These are phyloP conservation scores for Leptopilina drosophilae DNA, from an alignment of 2,888 invertebrate genomes.

Conservation along the genomic window DNA sequence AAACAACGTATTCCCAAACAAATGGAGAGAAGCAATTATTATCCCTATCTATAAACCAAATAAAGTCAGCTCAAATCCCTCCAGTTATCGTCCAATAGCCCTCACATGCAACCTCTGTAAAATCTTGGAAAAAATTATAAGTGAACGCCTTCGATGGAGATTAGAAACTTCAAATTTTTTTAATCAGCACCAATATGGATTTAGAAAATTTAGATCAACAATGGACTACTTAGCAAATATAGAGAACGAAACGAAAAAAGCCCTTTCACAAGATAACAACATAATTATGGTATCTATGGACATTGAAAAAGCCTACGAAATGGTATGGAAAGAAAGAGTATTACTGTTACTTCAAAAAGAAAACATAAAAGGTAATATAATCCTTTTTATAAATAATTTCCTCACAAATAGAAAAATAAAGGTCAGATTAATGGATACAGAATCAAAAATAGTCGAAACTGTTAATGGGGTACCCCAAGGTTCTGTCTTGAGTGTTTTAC, in stretches of 20 bases:
- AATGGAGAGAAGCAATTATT: constrained; percentile 50
- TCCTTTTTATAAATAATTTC: constrained; percentile 50
- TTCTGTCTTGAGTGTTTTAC: no score
- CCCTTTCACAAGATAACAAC: not conserved
- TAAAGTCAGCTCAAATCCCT: constrained; percentile 43
- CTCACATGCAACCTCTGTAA: constrained; percentile 45
- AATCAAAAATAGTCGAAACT: no score
- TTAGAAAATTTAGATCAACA: constrained; percentile 43
- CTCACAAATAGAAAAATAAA: constrained; percentile 42
- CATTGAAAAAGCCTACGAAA: constrained; percentile 57
- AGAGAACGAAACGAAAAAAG: constrained; percentile 15
- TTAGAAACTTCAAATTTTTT: constrained; percentile 41
- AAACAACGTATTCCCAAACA: constrained; percentile 41
- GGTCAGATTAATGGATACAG: no score
- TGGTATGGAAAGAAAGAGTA: constrained; percentile 50
- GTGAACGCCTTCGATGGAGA: constrained; percentile 39
- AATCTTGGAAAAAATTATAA: constrained; percentile 47
- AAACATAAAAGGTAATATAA: constrained; percentile 45
- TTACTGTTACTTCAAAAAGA: constrained; percentile 45
- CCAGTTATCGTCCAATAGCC: constrained; percentile 47
- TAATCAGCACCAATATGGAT: constrained; percentile 44
- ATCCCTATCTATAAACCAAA: constrained; percentile 51
- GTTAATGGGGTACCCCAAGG: no score
- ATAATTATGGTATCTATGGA: not conserved
- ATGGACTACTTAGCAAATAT: constrained; percentile 44